These are phyloP conservation scores for Sciurus niger DNA, from an alignment of 2,113 vertebrate genomes.

Conservation along the genomic window DNA sequence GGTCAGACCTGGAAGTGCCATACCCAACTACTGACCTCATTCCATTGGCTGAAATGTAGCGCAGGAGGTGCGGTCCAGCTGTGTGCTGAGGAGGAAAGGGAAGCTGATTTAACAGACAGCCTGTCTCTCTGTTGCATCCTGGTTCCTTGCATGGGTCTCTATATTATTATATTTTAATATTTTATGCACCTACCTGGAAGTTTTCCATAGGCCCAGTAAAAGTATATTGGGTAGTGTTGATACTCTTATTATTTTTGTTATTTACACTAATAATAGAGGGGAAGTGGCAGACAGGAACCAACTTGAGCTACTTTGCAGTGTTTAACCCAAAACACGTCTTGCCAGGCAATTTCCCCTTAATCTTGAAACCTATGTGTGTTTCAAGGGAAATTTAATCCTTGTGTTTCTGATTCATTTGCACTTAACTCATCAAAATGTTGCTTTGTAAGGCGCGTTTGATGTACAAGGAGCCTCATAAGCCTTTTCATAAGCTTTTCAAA, in stretches of 20 bases:
- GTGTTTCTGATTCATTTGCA: conserved; percentile 85
- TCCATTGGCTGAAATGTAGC: neutral
- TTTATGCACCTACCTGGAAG: neutral
- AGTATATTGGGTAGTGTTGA: neutral
- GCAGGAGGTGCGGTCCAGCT: neutral
- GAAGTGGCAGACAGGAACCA: conserved; percentile 56
- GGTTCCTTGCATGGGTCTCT: neutral
- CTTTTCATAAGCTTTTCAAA: conserved; percentile 83
- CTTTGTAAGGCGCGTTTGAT: conserved; percentile 84
- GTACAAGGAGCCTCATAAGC: conserved; percentile 83
- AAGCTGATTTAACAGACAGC: neutral
- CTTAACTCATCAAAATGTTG: conserved; percentile 86
- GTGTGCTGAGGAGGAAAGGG: neutral
- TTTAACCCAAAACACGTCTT: conserved; percentile 76
- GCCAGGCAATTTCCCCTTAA: conserved; percentile 80
- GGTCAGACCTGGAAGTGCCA: neutral
- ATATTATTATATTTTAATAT: neutral
- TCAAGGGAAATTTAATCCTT: conserved; percentile 85
- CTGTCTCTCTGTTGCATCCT: neutral
- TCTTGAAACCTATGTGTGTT: conserved; percentile 81
- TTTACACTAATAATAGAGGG: conserved; percentile 60
- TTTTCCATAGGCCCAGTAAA: neutral
- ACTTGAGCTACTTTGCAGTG: conserved; percentile 61
- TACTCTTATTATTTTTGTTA: conserved; percentile 73
- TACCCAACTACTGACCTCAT: neutral